Percentiles rank a stretch among this genome's conserved stretches.
phyloP scores from a whole-genome alignment of 2,113 vertebrate species.

The Hydrolagus affinis region DNA sequence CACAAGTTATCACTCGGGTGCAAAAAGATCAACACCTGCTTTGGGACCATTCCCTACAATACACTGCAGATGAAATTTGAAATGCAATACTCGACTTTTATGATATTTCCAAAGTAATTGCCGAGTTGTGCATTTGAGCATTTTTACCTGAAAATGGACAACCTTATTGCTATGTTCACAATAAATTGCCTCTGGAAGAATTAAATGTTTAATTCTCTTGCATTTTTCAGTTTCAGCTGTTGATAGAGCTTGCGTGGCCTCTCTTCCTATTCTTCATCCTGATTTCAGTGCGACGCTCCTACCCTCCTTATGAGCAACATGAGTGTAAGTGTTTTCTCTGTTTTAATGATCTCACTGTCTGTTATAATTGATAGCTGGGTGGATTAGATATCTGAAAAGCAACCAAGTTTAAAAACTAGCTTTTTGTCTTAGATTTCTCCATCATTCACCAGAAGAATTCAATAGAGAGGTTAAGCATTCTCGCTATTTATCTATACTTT shows the following conservation, averaged over 20 bases:
- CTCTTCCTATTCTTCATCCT: slow-evolving; percentile 96
- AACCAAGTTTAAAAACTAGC: neutral
- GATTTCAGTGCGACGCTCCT: slow-evolving; percentile 80
- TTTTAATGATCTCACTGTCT: neutral
- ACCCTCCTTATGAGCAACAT: slow-evolving; percentile 91
- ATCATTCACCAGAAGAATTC: neutral
- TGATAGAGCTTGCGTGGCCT: slow-evolving; percentile 88
- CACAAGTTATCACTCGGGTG: too few species aligned
- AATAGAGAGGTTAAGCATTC: too few species aligned
- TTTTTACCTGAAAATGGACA: neutral
- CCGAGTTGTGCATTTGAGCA: neutral
- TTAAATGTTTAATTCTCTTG: slow-evolving; percentile 35
- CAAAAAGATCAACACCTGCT: neutral
- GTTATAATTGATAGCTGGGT: neutral
- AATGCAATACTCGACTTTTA: neutral
- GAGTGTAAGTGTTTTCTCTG: slow-evolving; percentile 75
- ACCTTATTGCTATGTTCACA: neutral
- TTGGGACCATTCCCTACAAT: neutral
- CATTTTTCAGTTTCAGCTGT: slow-evolving; percentile 72
- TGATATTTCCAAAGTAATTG: too few species aligned
- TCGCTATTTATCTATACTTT: too few species aligned
- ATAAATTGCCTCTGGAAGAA: neutral
- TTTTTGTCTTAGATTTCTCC: neutral
- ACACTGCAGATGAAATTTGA: neutral
- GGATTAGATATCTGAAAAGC: neutral